Percentiles rank a stretch among this genome's conserved stretches.
Evolutionary conservation across 2,797 vertebrate species (phyloP).

Genomic region (Hipposideros larvatus): DNA sequence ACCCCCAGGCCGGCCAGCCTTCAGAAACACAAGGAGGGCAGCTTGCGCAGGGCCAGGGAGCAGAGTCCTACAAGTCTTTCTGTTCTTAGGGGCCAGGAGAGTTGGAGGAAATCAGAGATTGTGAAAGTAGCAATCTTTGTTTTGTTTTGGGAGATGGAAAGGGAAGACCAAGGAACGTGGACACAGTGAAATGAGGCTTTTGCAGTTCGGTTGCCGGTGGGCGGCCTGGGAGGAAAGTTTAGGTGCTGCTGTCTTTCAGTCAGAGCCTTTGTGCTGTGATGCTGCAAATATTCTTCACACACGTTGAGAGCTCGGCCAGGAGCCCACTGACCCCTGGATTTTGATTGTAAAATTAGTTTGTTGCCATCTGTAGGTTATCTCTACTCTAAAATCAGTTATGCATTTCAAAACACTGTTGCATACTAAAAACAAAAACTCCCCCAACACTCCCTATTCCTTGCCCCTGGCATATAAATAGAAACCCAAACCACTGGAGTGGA

Average conservation of each 20-base stretch:
- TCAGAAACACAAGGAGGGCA: fast-evolving
- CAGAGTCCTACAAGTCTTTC: not conserved
- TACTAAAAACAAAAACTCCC: not conserved
- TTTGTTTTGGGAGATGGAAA: not conserved
- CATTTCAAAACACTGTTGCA: not conserved
- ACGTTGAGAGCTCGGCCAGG: not conserved
- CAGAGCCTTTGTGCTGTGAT: not conserved
- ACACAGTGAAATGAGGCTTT: not conserved
- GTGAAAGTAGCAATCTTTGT: not conserved
- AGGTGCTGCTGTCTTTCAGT: not conserved
- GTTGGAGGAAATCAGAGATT: not conserved
- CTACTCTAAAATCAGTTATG: not conserved
- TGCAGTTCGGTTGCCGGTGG: not conserved
- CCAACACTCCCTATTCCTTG: not conserved
- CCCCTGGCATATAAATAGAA: not conserved
- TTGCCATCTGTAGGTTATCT: not conserved
- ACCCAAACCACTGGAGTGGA: not conserved
- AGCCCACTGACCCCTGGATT: fast-evolving
- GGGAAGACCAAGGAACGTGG: not conserved
- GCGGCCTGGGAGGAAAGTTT: not conserved
- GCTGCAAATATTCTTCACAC: fast-evolving
- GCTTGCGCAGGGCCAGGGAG: not conserved
- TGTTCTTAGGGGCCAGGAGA: not conserved
- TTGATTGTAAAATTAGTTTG: not conserved
- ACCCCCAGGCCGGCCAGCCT: no score